Conservation (phyloP, 2,113 vertebrate genomes). For the Pedionomus torquatus region DNA sequence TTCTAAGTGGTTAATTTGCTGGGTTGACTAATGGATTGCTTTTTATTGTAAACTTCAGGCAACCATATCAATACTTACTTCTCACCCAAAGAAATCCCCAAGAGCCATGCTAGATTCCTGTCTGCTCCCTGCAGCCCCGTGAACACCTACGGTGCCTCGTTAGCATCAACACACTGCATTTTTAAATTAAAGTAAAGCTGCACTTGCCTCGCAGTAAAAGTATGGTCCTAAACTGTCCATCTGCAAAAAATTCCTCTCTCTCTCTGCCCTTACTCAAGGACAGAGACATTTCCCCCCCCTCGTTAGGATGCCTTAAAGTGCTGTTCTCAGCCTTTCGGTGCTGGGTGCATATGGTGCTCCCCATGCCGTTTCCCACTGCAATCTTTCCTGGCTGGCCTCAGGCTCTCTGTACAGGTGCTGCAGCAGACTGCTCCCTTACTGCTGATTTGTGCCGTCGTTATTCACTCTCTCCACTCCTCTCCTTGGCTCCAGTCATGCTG, state of each 20-base stretch:
- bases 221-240: neutral
- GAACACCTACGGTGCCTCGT: neutral
- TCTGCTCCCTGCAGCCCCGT: neutral
- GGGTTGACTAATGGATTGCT: neutral
- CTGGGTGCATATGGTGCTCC: conserved; percentile 34
- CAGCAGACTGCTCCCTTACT: conserved; percentile 33
- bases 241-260: neutral
- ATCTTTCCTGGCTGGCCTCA: neutral
- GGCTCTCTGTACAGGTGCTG: conserved; percentile 46
- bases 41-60: neutral
- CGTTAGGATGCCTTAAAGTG: neutral
- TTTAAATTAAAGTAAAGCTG: neutral
- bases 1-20: neutral
- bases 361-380: neutral
- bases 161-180: accelerated
- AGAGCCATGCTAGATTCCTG: neutral
- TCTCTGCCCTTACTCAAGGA: conserved; percentile 26
- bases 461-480: neutral
- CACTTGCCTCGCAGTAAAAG: neutral
- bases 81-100: neutral
- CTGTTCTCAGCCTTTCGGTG: neutral
- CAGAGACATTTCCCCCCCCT: neutral
- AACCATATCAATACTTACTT: neutral
- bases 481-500: neutral
- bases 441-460: neutral